Percentiles rank a stretch among this genome's conserved stretches.
phyloP scores from a whole-genome alignment of 2,888 invertebrate genomes.

The Blastobasis adustella region DNA sequence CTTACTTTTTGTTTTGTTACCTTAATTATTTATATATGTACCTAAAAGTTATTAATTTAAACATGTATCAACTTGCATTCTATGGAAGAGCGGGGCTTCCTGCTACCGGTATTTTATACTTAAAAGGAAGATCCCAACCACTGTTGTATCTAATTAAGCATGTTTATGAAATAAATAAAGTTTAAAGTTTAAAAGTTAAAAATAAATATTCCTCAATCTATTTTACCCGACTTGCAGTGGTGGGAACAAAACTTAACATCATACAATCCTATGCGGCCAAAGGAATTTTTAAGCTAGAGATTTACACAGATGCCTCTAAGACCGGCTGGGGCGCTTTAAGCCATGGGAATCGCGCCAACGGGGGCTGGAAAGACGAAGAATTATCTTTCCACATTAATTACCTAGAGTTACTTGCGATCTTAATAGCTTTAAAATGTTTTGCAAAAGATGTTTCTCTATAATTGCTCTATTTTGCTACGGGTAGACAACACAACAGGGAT shows the following conservation, averaged over 20 bases:
- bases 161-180: too few relatives aligned
- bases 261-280: neutral
- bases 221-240: slow-evolving; percentile 8
- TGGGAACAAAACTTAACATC: slow-evolving; percentile 6
- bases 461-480: slow-evolving; percentile 1
- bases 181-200: too few relatives aligned
- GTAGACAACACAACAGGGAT: slow-evolving; percentile 9
- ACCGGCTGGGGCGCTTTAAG: slow-evolving; percentile 6
- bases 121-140: too few relatives aligned
- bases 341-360: neutral
- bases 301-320: slow-evolving; percentile 6
- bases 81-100: too few relatives aligned
- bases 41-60: too few relatives aligned
- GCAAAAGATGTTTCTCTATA: neutral
- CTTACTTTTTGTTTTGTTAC: too few relatives aligned
- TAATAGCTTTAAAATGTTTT: slow-evolving; percentile 3
- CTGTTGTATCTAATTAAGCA: too few relatives aligned
- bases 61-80: too few relatives aligned
- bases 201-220: neutral
- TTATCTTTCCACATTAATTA: slow-evolving; percentile 4
- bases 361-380: neutral
- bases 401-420: slow-evolving; percentile 5
- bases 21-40: too few relatives aligned
- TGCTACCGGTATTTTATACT: too few relatives aligned
- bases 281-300: neutral